A percentile compares a stretch with the other conserved stretches of the same genome.
These are phyloP conservation scores for Eufriesea mexicana DNA, from an alignment of 1,140 invertebrate genomes.

Conservation along the genomic window DNA sequence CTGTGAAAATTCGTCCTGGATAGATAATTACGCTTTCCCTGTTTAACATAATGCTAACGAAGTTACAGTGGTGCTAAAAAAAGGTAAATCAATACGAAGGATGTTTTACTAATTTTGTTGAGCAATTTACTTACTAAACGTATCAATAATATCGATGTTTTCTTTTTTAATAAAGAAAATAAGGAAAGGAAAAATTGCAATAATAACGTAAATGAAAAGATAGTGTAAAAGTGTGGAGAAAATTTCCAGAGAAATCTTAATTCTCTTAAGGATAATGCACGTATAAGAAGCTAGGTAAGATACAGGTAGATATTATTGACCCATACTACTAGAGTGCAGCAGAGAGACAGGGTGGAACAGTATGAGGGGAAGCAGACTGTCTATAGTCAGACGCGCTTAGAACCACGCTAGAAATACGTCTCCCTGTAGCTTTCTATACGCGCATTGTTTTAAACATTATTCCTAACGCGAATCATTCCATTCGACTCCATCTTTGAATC, in stretches of 20 bases:
- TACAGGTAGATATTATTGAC: slow-evolving; percentile 19
- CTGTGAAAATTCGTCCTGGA: background rate
- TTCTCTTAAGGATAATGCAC: background rate
- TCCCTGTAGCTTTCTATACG: background rate
- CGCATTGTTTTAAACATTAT: background rate
- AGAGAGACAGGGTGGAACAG: no score
- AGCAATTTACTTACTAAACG: background rate
- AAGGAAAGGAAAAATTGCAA: background rate
- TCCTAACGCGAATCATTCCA: background rate
- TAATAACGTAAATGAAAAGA: no score
- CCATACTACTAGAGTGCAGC: slow-evolving; percentile 3
- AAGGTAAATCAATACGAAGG: background rate
- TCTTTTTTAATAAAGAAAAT: background rate
- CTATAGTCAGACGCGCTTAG: background rate
- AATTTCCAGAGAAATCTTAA: no score
- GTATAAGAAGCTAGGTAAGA: background rate
- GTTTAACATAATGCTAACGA: background rate
- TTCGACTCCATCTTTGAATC: background rate
- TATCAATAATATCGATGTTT: background rate
- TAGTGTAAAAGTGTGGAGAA: background rate
- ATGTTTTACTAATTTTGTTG: background rate
- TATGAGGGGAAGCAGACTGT: background rate
- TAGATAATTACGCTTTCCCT: background rate
- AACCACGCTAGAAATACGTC: background rate
- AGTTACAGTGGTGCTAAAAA: no score